Conservation (phyloP, 92 coral and sea anemone species). For the Pocillopora grandis region DNA sequence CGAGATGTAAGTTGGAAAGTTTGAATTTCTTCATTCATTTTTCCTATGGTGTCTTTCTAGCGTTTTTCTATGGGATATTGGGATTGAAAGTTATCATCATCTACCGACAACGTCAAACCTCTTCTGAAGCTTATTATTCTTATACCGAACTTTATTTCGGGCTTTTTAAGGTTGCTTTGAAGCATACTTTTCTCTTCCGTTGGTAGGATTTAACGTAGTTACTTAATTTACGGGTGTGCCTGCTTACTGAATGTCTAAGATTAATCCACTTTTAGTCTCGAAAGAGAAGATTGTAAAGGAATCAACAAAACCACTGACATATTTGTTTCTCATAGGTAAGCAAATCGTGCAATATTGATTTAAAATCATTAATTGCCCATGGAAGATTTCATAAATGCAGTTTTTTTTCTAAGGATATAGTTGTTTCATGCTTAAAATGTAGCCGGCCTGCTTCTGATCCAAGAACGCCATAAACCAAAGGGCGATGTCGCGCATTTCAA, state of each 20-base stretch:
- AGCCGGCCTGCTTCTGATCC: too few relatives aligned
- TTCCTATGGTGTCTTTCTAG: neutral
- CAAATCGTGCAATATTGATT: conserved; percentile 3
- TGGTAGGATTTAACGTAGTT: neutral
- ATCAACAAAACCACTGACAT: neutral
- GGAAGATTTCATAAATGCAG: neutral
- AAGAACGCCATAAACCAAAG: too few relatives aligned
- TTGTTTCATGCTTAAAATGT: too few relatives aligned
- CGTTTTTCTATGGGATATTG: neutral
- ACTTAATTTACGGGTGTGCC: neutral
- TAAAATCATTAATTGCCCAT: neutral
- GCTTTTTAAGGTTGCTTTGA: neutral
- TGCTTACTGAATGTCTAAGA: neutral
- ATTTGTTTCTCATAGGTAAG: neutral
- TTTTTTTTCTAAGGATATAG: neutral
- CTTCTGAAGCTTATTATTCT: neutral
- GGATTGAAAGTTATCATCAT: neutral
- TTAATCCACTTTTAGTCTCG: neutral
- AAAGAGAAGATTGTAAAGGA: neutral
- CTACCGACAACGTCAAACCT: neutral
- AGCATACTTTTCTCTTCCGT: too few relatives aligned
- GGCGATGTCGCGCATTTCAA: too few relatives aligned
- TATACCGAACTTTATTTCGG: neutral
- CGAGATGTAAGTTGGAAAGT: conserved; percentile 30
- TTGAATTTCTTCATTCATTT: neutral